Base-by-base conservation (phyloP, 2,888 invertebrate species). In the Thymelicus acteon region DNA sequence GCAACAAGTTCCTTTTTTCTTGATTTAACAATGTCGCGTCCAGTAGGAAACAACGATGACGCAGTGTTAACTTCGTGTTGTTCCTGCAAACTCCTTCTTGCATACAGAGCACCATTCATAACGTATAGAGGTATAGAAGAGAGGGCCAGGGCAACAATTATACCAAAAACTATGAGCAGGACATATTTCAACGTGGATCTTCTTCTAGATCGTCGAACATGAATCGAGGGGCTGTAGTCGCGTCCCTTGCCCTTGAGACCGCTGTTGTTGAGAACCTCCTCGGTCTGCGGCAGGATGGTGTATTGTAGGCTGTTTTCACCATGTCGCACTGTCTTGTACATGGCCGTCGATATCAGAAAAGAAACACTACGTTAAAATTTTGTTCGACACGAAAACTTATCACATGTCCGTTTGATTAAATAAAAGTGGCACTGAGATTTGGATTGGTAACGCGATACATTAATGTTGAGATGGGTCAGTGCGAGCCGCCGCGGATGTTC, bases 241-340 rank as follows among this genome's bases (percentile, higher is more conserved):
- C 92, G 87, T 72, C 94, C 94, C 78, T 93, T 94, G 74, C 94
- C 94, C 77, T 94, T 94, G 74, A 95, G 80, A 72, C 95, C 95
- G 78, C 95, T 95, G 79, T 95, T 95, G 78, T 86, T 94, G 72
- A 95, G 89, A 78, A 95, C 95, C 84, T 95, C 95, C 85, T 96
- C 96, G 72, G 96, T 96, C 86, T 96, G 96, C 72, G 96, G 96
- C 75, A 96, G 93, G 79, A 96, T 96, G 78, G 96, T 96, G 87
- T 96, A 96, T 83, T 96, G 96, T 79, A 96, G 94, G 83, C 96
- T 96, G 80, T 96, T 96, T 86, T 96, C 96, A 74, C 96, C 96
- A 86, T 96, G 96, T 75, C 96, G 92, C 85, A 96, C 96, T 78
- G 96, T 96, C 91, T 96, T 96, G 91, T 96, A 96, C 96, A 96